Percentiles rank a stretch among this genome's conserved stretches.
phyloP scores from a whole-genome alignment of 2,888 invertebrate species.

The Metallyticus violacea region DNA sequence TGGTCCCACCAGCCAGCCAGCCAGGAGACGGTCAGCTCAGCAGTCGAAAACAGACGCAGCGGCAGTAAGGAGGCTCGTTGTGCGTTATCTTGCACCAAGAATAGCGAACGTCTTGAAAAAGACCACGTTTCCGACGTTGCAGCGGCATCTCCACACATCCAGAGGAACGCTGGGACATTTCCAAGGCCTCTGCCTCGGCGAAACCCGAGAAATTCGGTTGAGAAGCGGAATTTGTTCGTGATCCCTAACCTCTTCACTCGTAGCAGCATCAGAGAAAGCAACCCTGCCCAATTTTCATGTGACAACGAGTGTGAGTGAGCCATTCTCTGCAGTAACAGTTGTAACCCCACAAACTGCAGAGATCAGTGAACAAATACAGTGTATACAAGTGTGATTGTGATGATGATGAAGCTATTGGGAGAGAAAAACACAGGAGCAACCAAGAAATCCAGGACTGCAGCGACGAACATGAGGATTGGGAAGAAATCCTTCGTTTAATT shows the following conservation, averaged over 20 bases:
- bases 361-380: not conserved
- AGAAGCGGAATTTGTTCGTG: not conserved
- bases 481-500: not conserved
- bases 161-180: not conserved
- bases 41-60: constrained; percentile 27
- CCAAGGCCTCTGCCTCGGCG: not conserved
- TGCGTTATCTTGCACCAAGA: not conserved
- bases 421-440: not conserved
- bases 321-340: not conserved
- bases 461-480: not conserved
- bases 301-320: not conserved
- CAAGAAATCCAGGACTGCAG: not conserved
- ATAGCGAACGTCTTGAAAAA: constrained; percentile 6
- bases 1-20: not conserved
- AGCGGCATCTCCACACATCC: not conserved
- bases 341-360: not conserved
- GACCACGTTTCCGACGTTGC: not conserved
- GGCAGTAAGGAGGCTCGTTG: not conserved
- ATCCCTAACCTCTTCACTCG: not conserved
- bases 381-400: not conserved
- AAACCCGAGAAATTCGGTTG: not conserved
- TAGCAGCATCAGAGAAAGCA: not conserved
- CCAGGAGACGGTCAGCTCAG: not conserved
- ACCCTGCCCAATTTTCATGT: not conserved
- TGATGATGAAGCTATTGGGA: not conserved